Evolutionary conservation across 1,140 invertebrate genomes (phyloP).

Genomic region (Lepidotrigona ventralis): DNA sequence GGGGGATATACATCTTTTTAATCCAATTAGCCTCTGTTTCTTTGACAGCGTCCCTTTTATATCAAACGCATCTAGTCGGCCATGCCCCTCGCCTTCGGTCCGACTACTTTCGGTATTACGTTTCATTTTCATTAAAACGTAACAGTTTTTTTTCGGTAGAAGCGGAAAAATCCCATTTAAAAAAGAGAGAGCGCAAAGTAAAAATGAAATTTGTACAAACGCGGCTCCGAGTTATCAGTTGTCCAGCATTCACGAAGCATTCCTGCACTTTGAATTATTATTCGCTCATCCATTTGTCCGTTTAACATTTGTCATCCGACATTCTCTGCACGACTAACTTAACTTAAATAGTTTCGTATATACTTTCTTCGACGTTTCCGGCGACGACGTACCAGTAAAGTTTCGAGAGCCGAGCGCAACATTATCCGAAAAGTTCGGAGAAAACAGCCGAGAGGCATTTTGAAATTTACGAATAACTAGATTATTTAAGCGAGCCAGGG

Average conservation of each 20-base stretch:
- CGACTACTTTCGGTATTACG: conserved; percentile 21
- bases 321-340: too few relatives aligned
- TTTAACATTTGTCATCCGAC: too few relatives aligned
- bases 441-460: conserved; percentile 31
- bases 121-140: conserved; percentile 41
- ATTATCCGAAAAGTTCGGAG: conserved; percentile 36
- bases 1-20: conserved; percentile 39
- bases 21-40: conserved; percentile 48
- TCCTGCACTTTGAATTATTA: not conserved
- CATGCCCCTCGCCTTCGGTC: not conserved
- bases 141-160: not conserved
- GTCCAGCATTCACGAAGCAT: not conserved
- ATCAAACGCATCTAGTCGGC: conserved; percentile 26
- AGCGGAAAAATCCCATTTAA: not conserved
- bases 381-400: not conserved
- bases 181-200: not conserved
- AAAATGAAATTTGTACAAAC: not conserved
- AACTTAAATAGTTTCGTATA: too few relatives aligned
- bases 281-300: too few relatives aligned
- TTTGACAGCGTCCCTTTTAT: conserved; percentile 34
- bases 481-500: conserved; percentile 50
- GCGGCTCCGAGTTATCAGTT: not conserved
- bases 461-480: conserved; percentile 60
- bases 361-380: too few relatives aligned
- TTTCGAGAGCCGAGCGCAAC: conserved; percentile 14